Evolutionary conservation across 2,113 vertebrate species (phyloP).

Genomic region (Crotalus tigris): DNA sequence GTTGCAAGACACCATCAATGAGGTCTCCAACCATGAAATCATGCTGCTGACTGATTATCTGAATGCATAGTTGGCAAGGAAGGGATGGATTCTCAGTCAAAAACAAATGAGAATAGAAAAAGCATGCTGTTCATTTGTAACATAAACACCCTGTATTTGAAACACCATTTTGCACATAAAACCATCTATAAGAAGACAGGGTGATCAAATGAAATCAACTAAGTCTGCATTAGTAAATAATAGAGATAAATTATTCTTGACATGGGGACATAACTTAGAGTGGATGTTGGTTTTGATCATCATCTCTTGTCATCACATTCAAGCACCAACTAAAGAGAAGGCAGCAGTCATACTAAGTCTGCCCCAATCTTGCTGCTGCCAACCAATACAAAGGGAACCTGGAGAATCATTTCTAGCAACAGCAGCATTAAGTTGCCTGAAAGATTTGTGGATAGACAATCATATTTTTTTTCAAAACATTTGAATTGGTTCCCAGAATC

Average conservation of each 20-base stretch:
- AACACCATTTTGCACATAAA: background rate
- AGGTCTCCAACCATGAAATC: too few relatives aligned
- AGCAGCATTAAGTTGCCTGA: background rate
- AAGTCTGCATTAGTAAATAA: background rate
- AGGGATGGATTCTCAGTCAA: background rate
- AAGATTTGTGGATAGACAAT: background rate
- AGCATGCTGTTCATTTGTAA: background rate
- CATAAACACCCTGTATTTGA: background rate
- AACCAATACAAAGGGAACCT: background rate
- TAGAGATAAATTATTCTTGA: background rate
- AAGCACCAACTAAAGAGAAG: background rate
- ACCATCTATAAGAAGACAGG: background rate
- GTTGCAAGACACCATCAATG: too few relatives aligned
- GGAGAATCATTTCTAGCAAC: background rate
- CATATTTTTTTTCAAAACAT: background rate
- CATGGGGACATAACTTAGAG: too few relatives aligned
- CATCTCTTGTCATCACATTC: background rate
- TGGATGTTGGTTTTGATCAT: too few relatives aligned
- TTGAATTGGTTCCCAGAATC: constrained; percentile 2
- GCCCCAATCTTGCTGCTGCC: background rate
- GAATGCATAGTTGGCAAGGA: background rate
- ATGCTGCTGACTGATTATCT: background rate
- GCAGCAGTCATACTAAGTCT: background rate
- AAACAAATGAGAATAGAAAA: background rate
- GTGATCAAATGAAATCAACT: background rate